A percentile compares a stretch with the other conserved stretches of the same genome.
Conservation (phyloP, 2,113 vertebrate species). For the Fulmarus glacialis region DNA sequence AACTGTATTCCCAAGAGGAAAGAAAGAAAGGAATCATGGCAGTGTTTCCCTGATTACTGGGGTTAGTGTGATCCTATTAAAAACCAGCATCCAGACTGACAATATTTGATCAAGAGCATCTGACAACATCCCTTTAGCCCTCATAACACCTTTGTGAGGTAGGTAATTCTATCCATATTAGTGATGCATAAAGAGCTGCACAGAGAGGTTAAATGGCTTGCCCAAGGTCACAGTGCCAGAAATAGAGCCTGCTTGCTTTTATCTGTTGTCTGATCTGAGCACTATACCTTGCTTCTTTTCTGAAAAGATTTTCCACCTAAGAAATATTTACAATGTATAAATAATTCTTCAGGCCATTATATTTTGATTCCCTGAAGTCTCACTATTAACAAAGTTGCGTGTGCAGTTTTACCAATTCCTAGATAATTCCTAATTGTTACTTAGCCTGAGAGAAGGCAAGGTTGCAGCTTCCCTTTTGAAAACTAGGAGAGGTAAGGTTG, state of each 20-base stretch:
- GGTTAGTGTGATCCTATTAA: neutral
- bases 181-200: neutral
- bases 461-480: neutral
- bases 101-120: neutral
- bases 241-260: neutral
- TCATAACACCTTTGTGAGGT: conserved; percentile 39
- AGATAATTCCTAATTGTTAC: neutral
- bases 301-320: neutral
- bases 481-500: neutral
- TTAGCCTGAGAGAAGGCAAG: neutral
- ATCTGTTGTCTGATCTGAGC: neutral
- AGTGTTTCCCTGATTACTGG: neutral
- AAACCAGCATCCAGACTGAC: neutral
- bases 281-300: neutral
- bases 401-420: neutral
- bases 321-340: neutral
- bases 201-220: conserved; percentile 62
- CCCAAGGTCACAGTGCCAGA: conserved; percentile 43
- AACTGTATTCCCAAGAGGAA: neutral
- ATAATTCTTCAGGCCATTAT: neutral
- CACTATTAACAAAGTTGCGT: neutral
- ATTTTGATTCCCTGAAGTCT: neutral
- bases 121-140: neutral
- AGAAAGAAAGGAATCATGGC: neutral
- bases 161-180: conserved; percentile 38